phyloP scores from a whole-genome alignment of 2,888 invertebrate species.

The Philaethria dido region DNA sequence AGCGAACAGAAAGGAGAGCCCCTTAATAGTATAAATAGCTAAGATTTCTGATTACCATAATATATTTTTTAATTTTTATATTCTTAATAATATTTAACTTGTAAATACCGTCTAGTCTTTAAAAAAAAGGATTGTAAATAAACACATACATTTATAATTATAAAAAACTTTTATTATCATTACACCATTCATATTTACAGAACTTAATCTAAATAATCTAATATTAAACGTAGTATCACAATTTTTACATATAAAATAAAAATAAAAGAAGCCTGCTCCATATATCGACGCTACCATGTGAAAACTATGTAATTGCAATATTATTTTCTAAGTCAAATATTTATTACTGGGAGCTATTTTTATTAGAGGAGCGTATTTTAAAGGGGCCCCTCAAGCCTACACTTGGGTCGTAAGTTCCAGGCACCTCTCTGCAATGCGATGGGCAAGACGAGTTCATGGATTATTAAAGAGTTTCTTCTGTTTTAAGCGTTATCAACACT shows the following conservation, averaged over 20 bases:
- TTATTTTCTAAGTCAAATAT: too few relatives aligned
- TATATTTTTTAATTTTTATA: not conserved
- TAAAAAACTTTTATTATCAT: slow-evolving; percentile 47
- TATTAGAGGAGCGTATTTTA: too few relatives aligned
- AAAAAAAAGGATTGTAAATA: slow-evolving; percentile 22
- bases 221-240: slow-evolving; percentile 54
- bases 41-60: not conserved
- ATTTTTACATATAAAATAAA: slow-evolving; percentile 22
- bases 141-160: slow-evolving; percentile 32
- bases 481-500: too few relatives aligned
- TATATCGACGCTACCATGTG: not conserved
- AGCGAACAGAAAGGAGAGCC: too few relatives aligned
- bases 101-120: slow-evolving; percentile 55
- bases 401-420: too few relatives aligned
- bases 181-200: slow-evolving; percentile 56
- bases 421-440: too few relatives aligned
- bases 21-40: too few relatives aligned
- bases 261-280: not conserved
- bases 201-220: slow-evolving; percentile 46
- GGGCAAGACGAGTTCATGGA: too few relatives aligned
- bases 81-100: not conserved
- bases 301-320: not conserved
- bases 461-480: too few relatives aligned
- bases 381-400: too few relatives aligned
- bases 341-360: too few relatives aligned